Conservation (phyloP, 1,140 invertebrate genomes). For the Panagrolaimus sp. region DNA sequence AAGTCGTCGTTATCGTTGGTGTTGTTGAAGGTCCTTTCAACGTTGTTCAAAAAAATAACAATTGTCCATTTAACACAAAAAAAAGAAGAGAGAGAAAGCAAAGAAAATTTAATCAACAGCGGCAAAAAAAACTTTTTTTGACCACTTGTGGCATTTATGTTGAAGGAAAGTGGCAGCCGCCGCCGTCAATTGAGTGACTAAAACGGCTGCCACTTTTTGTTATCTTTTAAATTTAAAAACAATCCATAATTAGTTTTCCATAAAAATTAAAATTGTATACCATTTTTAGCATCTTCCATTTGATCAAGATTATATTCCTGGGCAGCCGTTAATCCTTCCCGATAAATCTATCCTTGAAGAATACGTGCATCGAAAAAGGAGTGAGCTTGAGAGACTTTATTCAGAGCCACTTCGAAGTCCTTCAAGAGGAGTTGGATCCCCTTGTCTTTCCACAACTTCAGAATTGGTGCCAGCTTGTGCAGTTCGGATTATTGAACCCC, state of each 20-base stretch:
- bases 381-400: constrained; percentile 19
- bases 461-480: constrained; percentile 6
- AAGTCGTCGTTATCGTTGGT: too few species aligned
- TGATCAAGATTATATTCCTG: constrained; percentile 15
- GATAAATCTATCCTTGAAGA: constrained; percentile 48
- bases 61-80: too few species aligned
- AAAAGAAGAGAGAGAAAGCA: too few species aligned
- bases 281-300: constrained; percentile 18
- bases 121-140: too few species aligned
- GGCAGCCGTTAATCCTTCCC: constrained; percentile 34
- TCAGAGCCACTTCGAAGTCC: neutral
- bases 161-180: neutral
- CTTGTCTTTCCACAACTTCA: constrained; percentile 14
- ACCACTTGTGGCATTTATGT: too few species aligned
- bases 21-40: too few species aligned
- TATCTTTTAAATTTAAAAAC: neutral
- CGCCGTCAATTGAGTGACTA: neutral
- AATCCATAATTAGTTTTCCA: neutral
- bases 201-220: neutral
- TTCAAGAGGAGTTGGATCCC: constrained; percentile 11
- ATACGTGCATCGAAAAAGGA: constrained; percentile 36
- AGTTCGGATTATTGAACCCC: constrained; percentile 2
- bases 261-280: neutral
- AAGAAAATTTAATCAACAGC: too few species aligned
- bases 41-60: too few species aligned